Base-by-base conservation (phyloP, 1,140 invertebrate species). In the Diuraphis noxia region DNA sequence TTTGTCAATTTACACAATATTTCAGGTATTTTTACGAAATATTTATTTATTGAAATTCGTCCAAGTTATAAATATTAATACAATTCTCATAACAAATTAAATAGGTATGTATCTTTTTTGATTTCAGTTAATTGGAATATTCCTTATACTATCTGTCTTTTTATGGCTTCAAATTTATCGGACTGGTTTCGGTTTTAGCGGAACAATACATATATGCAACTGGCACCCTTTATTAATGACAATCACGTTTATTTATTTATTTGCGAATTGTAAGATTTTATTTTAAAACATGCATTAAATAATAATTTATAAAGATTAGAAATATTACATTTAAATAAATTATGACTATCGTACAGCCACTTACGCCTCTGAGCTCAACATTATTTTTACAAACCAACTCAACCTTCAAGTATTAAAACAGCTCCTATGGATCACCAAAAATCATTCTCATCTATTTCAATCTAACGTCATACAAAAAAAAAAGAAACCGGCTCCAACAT, bases 171-270 rank as follows among this genome's bases (percentile, higher is more conserved):
- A 85, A 17, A 10, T 79, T 25, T 92, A 92, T 43, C 72, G 92
- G 1, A 96, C 95, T 34, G 98, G 98, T 10, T 97, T 98, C 93
- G 95, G 95, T 5, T 98, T 97, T 96, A 95, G 93, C 19, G 95
- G 94, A 13, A 94, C 96, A 7, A 92, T 92, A 2, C 93, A 95
- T 25, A 95, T 97, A 93, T 98, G 98, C 92, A 98, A 98, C 93
- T 98, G 97, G 95, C 98, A 98, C 95, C 98, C 98, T 4, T 94
- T 98, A 0, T 95, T 98, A 72, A 98, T 98, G 97, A 95, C 96
- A 25, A 95, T 98, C 92, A 97, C 97, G 86, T 94, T 98, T 93
- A 95, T 98, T 17, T 98, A 97, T 94, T 94, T 98, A 5, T 98
- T 97, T 94, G 96, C 96, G 49, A 97, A 98, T 95, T 96, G 97